Evolutionary conservation across 2,888 invertebrate species (phyloP).

Genomic region (Tipula helvola): DNA sequence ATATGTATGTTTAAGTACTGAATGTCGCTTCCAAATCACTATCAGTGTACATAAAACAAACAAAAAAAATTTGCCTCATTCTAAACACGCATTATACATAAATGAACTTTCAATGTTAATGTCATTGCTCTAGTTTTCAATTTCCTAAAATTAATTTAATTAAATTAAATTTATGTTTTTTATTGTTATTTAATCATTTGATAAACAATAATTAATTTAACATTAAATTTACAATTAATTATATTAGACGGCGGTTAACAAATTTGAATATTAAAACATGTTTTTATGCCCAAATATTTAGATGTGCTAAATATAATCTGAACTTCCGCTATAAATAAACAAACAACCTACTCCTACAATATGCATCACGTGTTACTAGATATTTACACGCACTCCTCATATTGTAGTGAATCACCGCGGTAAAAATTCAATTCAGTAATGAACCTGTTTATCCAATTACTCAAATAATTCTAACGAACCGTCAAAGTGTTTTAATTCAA

Average conservation of each 20-base stretch:
- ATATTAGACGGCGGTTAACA: neutral
- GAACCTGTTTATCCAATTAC: neutral
- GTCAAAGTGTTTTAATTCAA: neutral
- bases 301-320: too few species aligned
- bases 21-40: neutral
- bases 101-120: neutral
- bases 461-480: neutral
- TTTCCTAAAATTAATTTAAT: neutral
- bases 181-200: neutral
- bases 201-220: neutral
- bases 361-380: too few species aligned
- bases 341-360: too few species aligned
- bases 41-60: neutral
- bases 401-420: neutral
- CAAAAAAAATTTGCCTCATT: neutral
- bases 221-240: neutral
- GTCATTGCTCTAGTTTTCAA: neutral
- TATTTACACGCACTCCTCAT: too few species aligned
- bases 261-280: neutral
- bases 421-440: neutral
- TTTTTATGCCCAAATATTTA: neutral
- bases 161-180: neutral
- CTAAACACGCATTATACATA: neutral
- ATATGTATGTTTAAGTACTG: neutral
- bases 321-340: too few species aligned